phyloP scores from a whole-genome alignment of 1,140 invertebrate genomes.

The Drosophila novamexicana region DNA sequence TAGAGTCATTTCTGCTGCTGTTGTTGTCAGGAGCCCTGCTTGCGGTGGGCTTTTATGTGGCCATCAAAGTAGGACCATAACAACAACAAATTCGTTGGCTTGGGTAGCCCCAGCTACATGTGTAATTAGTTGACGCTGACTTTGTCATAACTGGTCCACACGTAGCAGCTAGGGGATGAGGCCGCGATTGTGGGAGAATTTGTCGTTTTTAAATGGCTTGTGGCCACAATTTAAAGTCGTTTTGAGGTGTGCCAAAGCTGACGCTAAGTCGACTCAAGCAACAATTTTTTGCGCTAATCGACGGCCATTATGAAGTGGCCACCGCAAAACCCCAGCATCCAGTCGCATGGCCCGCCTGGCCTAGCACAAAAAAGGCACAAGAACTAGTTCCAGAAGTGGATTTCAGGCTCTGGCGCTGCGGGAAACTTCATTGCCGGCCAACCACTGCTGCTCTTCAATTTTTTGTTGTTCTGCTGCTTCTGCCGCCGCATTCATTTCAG shows the following conservation, averaged over 20 bases:
- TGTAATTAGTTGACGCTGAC: slow-evolving; percentile 66
- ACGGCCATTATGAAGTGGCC: slow-evolving; percentile 40
- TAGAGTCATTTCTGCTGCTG: slow-evolving; percentile 37
- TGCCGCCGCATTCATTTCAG: slow-evolving; percentile 39
- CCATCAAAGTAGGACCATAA: slow-evolving; percentile 47
- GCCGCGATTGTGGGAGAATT: neutral
- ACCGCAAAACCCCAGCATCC: neutral
- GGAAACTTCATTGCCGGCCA: slow-evolving; percentile 51
- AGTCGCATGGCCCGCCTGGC: too few relatives aligned
- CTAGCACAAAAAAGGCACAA: slow-evolving; percentile 1
- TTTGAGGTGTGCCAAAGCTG: slow-evolving; percentile 49
- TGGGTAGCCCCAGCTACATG: slow-evolving; percentile 30
- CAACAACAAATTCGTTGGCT: slow-evolving; percentile 27
- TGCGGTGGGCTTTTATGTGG: slow-evolving; percentile 42
- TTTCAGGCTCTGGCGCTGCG: slow-evolving; percentile 9
- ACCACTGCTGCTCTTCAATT: slow-evolving; percentile 58
- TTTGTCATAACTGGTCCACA: slow-evolving; percentile 45
- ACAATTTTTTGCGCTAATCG: slow-evolving; percentile 50
- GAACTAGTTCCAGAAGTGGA: slow-evolving; percentile 13
- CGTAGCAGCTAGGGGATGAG: neutral
- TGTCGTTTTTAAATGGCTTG: slow-evolving; percentile 41
- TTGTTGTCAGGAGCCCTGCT: slow-evolving; percentile 25
- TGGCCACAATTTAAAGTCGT: slow-evolving; percentile 71
- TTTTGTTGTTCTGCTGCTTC: neutral
- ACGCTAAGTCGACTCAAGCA: slow-evolving; percentile 34